Evolutionary conservation across 2,888 invertebrate genomes (phyloP).

Genomic region (Cosmopolites sordidus): DNA sequence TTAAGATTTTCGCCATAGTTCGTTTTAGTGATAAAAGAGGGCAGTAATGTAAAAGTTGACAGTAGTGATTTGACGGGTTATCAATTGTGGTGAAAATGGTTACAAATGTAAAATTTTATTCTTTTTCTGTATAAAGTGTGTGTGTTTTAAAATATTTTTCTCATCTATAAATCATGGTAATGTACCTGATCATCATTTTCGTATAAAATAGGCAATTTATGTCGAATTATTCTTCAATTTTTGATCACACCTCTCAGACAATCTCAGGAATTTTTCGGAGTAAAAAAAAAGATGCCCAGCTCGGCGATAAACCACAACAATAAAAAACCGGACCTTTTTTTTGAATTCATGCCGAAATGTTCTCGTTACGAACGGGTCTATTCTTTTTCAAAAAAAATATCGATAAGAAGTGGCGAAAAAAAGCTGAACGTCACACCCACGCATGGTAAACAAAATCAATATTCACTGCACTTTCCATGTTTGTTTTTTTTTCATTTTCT

Average conservation of each 20-base stretch:
- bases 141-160: slow-evolving; percentile 1
- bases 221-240: neutral
- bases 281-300: no score
- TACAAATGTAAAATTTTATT: slow-evolving; percentile 2
- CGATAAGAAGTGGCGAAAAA: slow-evolving; percentile 3
- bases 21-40: neutral
- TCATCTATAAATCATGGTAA: slow-evolving; percentile 25
- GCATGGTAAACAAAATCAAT: slow-evolving; percentile 30
- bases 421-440: slow-evolving; percentile 31
- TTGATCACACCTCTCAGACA: neutral
- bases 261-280: neutral
- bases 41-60: no score
- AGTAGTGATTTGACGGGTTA: neutral
- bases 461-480: slow-evolving; percentile 9
- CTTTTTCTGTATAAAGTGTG: slow-evolving; percentile 6
- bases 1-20: no score
- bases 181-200: neutral
- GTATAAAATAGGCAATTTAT: neutral
- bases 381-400: neutral
- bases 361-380: no score
- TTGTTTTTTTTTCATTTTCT: neutral
- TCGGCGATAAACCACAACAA: no score
- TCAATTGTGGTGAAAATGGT: slow-evolving; percentile 9
- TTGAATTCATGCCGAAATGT: no score
- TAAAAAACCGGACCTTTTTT: no score